These are phyloP conservation scores for Chrysemys picta DNA, from an alignment of 2,113 vertebrate genomes.

Conservation along the genomic window DNA sequence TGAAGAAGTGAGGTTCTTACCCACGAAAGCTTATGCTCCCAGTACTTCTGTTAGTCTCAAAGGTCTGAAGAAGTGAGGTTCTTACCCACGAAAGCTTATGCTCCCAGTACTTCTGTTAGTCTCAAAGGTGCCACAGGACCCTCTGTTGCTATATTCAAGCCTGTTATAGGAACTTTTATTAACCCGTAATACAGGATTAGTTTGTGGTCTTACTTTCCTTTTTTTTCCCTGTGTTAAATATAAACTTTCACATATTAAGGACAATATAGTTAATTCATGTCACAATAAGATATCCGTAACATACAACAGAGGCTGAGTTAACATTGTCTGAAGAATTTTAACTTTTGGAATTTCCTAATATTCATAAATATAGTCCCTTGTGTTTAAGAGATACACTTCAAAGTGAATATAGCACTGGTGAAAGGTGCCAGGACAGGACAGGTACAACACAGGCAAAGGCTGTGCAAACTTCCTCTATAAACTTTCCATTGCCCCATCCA, in stretches of 20 bases:
- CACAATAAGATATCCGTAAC: background rate
- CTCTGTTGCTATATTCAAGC: rapidly evolving
- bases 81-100: no score
- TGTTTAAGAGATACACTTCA: background rate
- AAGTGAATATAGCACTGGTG: background rate
- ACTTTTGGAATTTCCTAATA: background rate
- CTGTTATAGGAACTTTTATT: background rate
- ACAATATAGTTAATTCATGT: background rate
- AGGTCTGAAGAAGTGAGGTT: no score
- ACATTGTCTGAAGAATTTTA: background rate
- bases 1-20: no score
- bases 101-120: no score
- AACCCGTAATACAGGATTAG: background rate
- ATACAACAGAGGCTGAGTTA: background rate
- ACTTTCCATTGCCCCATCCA: no score
- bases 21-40: no score
- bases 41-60: no score
- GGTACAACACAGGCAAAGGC: background rate
- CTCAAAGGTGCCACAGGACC: no score
- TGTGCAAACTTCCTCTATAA: background rate
- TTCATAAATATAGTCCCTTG: background rate
- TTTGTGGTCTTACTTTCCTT: background rate
- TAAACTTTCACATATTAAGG: background rate
- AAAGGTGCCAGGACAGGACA: background rate
- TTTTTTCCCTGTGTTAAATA: background rate